These are phyloP conservation scores for Rotaria socialis DNA, from an alignment of 2,888 invertebrate genomes.

Conservation along the genomic window DNA sequence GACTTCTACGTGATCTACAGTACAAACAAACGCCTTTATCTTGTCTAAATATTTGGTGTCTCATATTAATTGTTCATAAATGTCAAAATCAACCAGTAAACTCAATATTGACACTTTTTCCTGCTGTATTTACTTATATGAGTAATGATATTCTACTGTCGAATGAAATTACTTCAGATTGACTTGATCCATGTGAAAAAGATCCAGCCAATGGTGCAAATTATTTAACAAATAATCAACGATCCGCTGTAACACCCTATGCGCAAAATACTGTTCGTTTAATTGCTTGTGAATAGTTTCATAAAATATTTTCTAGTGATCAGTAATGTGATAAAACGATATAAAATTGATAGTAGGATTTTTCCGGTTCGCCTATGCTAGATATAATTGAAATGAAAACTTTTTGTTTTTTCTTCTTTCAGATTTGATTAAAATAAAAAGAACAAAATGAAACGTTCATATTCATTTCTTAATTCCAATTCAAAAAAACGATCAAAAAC, in stretches of 20 bases:
- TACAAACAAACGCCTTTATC: background rate
- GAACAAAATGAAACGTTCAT: background rate
- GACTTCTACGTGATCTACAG: slow-evolving; percentile 33
- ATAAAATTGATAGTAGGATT: no score
- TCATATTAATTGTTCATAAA: background rate
- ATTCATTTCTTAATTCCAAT: background rate
- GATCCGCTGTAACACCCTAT: background rate
- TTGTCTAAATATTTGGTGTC: background rate
- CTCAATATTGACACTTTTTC: background rate
- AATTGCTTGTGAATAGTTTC: background rate
- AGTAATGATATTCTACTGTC: background rate
- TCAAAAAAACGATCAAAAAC: background rate
- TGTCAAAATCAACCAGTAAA: background rate
- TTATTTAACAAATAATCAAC: background rate
- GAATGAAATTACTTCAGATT: background rate
- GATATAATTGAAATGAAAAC: no score
- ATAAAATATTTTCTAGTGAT: background rate
- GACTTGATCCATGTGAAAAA: slow-evolving; percentile 21
- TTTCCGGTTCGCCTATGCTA: no score
- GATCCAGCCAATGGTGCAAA: background rate
- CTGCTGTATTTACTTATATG: background rate
- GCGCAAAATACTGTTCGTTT: background rate
- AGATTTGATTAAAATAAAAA: no score
- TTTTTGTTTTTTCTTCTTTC: no score
- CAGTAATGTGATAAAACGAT: background rate